phyloP scores from a whole-genome alignment of 2,888 invertebrate species.

The Drosophila fulvimacula region DNA sequence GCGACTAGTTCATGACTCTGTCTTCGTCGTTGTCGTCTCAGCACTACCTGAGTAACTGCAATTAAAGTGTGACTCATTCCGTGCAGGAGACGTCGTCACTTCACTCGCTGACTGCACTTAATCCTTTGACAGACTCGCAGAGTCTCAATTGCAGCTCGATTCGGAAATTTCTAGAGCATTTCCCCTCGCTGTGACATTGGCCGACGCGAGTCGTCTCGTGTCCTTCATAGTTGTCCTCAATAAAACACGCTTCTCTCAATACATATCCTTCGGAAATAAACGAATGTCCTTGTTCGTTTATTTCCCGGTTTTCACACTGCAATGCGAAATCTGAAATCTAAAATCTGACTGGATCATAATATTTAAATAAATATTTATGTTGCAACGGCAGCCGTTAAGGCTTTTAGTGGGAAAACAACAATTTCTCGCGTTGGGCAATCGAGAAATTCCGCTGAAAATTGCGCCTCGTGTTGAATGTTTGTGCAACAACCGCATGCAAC shows the following conservation, averaged over 20 bases:
- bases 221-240: slow-evolving; percentile 46
- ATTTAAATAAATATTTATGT: slow-evolving; percentile 75
- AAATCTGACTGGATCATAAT: slow-evolving; percentile 68
- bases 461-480: slow-evolving; percentile 19
- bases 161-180: slow-evolving; percentile 13
- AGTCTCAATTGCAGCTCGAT: slow-evolving; percentile 1
- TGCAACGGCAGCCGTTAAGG: slow-evolving; percentile 62
- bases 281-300: slow-evolving; percentile 39
- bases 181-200: slow-evolving; percentile 27
- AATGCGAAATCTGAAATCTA: slow-evolving; percentile 23
- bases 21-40: neutral
- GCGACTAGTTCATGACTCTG: slow-evolving; percentile 23
- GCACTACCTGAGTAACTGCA: slow-evolving; percentile 47
- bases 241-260: slow-evolving; percentile 23
- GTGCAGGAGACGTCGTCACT: slow-evolving; percentile 10
- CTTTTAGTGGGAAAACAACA: slow-evolving; percentile 69
- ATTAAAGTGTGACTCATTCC: slow-evolving; percentile 43
- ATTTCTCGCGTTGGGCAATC: slow-evolving; percentile 13
- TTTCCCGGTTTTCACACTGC: slow-evolving; percentile 69
- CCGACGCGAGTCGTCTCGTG: slow-evolving; percentile 9
- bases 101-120: slow-evolving; percentile 29
- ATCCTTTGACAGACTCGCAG: slow-evolving; percentile 48
- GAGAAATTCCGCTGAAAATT: slow-evolving; percentile 57
- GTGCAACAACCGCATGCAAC: slow-evolving; percentile 53
- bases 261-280: slow-evolving; percentile 18